These are phyloP conservation scores for Alligator mississippiensis DNA, from an alignment of 2,113 vertebrate genomes.

Conservation along the genomic window DNA sequence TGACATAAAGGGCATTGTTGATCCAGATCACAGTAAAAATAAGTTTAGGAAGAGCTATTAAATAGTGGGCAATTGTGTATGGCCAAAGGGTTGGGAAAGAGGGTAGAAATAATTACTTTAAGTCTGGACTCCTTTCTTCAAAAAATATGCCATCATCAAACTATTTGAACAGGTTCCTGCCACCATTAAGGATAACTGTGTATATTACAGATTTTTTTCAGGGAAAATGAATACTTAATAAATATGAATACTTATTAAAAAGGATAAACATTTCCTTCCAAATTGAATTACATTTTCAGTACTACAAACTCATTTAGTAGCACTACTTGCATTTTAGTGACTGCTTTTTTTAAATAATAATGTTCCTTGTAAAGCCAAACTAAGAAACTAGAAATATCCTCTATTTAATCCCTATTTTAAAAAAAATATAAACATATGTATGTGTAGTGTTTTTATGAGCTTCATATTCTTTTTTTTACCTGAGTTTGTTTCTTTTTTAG, in stretches of 20 bases:
- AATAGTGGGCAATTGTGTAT: not conserved
- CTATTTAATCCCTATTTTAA: constrained; percentile 30
- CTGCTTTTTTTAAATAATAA: constrained; percentile 43
- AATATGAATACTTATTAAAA: not conserved
- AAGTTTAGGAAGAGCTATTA: not conserved
- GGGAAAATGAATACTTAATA: not conserved
- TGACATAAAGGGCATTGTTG: not conserved
- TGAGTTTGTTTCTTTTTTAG: not conserved
- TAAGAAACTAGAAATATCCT: constrained; percentile 20
- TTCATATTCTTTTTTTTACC: constrained; percentile 4
- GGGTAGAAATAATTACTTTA: constrained; percentile 18
- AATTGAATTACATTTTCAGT: constrained; percentile 39
- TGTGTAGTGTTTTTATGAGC: constrained; percentile 21
- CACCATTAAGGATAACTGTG: constrained; percentile 44
- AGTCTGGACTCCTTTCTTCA: constrained; percentile 6
- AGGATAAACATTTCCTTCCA: not conserved
- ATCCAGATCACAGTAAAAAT: not conserved
- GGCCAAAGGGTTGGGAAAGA: not conserved
- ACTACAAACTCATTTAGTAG: not conserved
- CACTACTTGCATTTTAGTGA: constrained; percentile 17
- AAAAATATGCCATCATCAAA: constrained; percentile 11
- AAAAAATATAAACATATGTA: not conserved
- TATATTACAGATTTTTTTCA: not conserved
- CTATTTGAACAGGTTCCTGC: not conserved
- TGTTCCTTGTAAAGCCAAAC: constrained; percentile 30